Evolutionary conservation across 2,888 invertebrate species (phyloP).

Genomic region (Augochlorella aurata): DNA sequence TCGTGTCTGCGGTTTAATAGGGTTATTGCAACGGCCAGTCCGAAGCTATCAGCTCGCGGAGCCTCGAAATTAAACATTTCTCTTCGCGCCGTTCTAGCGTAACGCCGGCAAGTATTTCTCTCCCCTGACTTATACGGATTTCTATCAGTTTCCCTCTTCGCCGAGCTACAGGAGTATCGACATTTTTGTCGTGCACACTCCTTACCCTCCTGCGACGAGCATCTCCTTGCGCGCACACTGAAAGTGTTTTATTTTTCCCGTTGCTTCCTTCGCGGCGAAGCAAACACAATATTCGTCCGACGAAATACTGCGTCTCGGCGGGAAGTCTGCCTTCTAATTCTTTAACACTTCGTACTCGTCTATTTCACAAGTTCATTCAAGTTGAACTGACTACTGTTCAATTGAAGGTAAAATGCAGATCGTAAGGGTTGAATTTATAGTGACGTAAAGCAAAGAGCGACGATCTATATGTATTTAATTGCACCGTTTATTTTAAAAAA

Average conservation of each 20-base stretch:
- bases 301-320: not conserved
- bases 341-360: not conserved
- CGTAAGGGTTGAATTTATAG: too few relatives aligned
- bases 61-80: constrained; percentile 62
- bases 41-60: constrained; percentile 59
- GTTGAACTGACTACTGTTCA: too few relatives aligned
- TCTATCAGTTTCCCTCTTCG: constrained; percentile 35
- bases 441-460: too few relatives aligned
- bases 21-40: constrained; percentile 65
- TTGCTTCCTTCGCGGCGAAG: not conserved
- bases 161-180: constrained; percentile 27
- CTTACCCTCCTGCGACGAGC: not conserved
- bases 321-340: not conserved
- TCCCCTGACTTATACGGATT: constrained; percentile 30
- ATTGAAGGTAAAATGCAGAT: too few relatives aligned
- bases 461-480: too few relatives aligned
- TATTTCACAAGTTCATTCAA: too few relatives aligned
- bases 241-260: constrained; percentile 7
- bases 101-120: constrained; percentile 19
- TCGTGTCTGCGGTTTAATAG: constrained; percentile 66
- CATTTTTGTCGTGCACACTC: constrained; percentile 41
- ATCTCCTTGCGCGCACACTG: constrained; percentile 5
- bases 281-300: not conserved
- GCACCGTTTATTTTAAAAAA: too few relatives aligned
- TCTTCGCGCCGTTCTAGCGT: constrained; percentile 13